Conservation (phyloP, 2,113 vertebrate genomes). For the Hippocampus comes region DNA sequence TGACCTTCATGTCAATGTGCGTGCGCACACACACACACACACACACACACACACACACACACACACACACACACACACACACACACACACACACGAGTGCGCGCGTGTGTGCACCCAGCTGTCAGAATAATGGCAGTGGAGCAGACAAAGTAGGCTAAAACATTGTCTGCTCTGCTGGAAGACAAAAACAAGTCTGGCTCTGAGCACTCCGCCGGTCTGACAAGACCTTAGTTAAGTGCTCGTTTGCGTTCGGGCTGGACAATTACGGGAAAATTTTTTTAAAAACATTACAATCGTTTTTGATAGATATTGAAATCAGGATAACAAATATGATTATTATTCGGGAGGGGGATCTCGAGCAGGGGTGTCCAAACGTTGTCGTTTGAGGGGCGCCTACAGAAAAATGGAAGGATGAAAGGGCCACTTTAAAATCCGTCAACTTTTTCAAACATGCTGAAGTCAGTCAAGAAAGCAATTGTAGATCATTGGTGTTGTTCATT, state of each 20-base stretch:
- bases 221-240: not conserved
- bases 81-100: not conserved
- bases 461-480: too few relatives aligned
- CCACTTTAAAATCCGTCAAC: too few relatives aligned
- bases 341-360: too few relatives aligned
- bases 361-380: too few relatives aligned
- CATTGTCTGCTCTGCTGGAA: slow-evolving; percentile 61
- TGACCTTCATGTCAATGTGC: slow-evolving; percentile 34
- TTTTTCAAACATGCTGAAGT: too few relatives aligned
- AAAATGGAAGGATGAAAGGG: too few relatives aligned
- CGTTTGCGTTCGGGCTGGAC: not conserved
- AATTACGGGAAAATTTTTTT: too few relatives aligned
- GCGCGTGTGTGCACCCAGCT: slow-evolving; percentile 15
- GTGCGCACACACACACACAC: slow-evolving; percentile 18
- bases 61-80: slow-evolving; percentile 10
- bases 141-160: slow-evolving; percentile 68
- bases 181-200: slow-evolving; percentile 57
- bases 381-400: too few relatives aligned
- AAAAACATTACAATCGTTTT: too few relatives aligned
- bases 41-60: not conserved
- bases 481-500: too few relatives aligned
- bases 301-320: too few relatives aligned
- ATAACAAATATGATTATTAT: too few relatives aligned
- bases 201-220: not conserved
- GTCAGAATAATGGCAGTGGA: slow-evolving; percentile 54